Evolutionary conservation across 2,797 vertebrate genomes (phyloP), one percentile per base, ranked within the genome.

Genomic region (Nothura maculosa): DNA sequence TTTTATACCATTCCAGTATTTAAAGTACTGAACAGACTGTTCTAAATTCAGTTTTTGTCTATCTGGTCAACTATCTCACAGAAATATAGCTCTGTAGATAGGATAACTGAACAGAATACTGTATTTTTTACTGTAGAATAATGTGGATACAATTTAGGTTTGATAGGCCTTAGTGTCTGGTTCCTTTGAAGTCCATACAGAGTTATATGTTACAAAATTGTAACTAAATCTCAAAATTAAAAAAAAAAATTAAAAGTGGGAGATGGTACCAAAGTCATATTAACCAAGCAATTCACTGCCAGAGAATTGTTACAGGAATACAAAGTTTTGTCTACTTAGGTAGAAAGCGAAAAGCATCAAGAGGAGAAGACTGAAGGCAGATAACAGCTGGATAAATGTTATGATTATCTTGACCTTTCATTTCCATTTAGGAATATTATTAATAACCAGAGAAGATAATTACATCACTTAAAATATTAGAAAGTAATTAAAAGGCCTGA

Each of bases 31-130:
- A 40, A 25, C 27, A 2, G 1, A 12, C 66, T 81, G 38, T 57
- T 81, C 66, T 81, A 92, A 95, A 88, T 60, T 91, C 66, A 67
- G 36, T 11, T 60, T 67, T 27, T 83, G 54, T 45, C 57, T 63
- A 0, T 1, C 30, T 1, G 6, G 57, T 34, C 80, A 83, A 30
- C 20, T 10, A 47, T 47, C 25, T 81, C 12, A 54, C 61, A 83
- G 73, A 87, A 68, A 68, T 61, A 15, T 0, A 27, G 42, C 2
- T 4, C 22, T 79, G 16, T 48, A 75, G 58, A 84, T 6, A 2
- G 86, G 27, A 24, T 54, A 89, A 42, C 25, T 61, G 40, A 75
- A 45, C 18, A 64, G 18, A 72, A 58, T 32, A 3, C 54, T 25
- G 11, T 25, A 19, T 47, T 19, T 45, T 5, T 68, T 43, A 20